Conservation (phyloP, 1,140 invertebrate species). For the Steinernema feltiae region DNA sequence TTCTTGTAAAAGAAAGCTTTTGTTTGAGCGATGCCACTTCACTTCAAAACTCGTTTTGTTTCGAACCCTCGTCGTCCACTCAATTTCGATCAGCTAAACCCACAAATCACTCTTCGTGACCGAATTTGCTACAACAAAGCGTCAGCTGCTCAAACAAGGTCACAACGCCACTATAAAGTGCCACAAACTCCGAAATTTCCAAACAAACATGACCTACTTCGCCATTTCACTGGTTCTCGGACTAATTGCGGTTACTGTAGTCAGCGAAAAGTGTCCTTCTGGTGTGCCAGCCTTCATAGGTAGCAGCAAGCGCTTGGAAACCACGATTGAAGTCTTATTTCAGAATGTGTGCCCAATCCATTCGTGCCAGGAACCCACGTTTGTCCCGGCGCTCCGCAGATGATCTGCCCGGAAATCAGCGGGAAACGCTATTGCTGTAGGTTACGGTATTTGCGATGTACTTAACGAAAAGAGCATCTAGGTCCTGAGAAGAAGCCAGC, state of each 20-base stretch:
- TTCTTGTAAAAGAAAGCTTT: too few relatives aligned
- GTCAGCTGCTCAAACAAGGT: background rate
- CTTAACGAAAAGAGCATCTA: background rate
- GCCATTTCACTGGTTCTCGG: background rate
- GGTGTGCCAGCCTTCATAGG: background rate
- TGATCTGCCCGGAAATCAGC: background rate
- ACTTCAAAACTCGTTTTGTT: too few relatives aligned
- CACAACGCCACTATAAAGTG: background rate
- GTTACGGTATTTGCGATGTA: background rate
- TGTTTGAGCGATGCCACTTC: too few relatives aligned
- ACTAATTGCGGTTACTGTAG: background rate
- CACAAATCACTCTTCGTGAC: too few relatives aligned
- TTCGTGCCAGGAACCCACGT: background rate
- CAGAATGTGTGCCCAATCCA: background rate
- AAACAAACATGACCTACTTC: background rate
- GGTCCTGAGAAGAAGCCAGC: background rate
- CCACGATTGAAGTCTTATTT: background rate
- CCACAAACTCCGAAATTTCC: background rate
- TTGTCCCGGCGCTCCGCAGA: background rate
- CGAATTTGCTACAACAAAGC: too few relatives aligned
- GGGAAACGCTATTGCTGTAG: slow-evolving; percentile 3
- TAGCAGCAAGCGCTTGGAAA: background rate
- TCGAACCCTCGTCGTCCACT: too few relatives aligned
- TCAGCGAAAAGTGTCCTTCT: background rate
- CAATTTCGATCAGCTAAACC: too few relatives aligned